phyloP scores from a whole-genome alignment of 2,888 invertebrate species.

The Cephus rjabovi region DNA sequence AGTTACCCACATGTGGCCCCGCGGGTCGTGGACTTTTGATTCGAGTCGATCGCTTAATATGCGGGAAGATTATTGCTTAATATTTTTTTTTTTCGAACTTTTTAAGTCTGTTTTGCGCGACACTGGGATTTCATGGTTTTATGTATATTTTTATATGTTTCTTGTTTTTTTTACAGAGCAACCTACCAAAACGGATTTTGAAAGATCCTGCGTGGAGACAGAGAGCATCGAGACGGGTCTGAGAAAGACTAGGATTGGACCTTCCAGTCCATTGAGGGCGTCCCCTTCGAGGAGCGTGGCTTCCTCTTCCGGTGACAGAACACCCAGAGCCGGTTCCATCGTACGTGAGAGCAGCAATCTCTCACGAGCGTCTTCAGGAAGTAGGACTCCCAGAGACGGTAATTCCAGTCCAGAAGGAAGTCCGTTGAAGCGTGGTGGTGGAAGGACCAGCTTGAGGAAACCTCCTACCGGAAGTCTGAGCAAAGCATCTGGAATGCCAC shows the following conservation, averaged over 20 bases:
- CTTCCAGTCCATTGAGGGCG: conserved; percentile 47
- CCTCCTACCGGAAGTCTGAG: conserved; percentile 68
- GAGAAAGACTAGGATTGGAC: conserved; percentile 71
- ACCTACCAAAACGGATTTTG: conserved; percentile 47
- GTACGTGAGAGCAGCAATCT: conserved; percentile 57
- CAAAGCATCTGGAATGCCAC: conserved; percentile 65
- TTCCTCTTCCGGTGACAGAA: conserved; percentile 50
- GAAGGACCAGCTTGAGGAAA: conserved; percentile 66
- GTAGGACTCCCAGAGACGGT: conserved; percentile 51
- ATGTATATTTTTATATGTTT: neutral
- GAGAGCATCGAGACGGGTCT: conserved; percentile 76
- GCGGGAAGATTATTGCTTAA: neutral
- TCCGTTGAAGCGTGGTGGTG: conserved; percentile 74
- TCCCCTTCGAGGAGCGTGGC: conserved; percentile 50
- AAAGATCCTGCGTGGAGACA: conserved; percentile 58
- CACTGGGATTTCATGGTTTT: neutral
- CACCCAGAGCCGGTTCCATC: conserved; percentile 51
- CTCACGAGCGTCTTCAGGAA: conserved; percentile 53
- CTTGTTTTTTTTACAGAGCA: conserved; percentile 45
- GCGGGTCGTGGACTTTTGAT: neutral
- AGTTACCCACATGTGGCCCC: neutral
- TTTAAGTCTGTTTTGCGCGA: neutral
- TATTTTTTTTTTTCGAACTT: no score
- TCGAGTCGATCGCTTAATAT: neutral
- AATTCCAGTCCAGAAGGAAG: conserved; percentile 62